Percentiles rank a stretch among this genome's conserved stretches.
These are phyloP conservation scores for Probaryconus sp. DNA, from an alignment of 1,140 invertebrate genomes.

Conservation along the genomic window DNA sequence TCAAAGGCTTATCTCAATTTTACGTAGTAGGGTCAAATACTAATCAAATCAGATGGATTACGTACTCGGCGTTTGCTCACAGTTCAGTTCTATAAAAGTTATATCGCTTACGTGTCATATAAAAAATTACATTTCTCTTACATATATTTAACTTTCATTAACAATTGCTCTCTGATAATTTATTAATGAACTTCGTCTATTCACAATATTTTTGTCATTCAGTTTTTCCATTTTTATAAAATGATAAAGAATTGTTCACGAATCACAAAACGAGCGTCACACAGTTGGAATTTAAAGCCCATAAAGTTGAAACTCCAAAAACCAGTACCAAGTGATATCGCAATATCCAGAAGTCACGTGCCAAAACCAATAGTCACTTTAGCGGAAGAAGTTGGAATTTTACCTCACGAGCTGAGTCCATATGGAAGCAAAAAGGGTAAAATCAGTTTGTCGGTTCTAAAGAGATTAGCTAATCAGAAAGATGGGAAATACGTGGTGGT, in stretches of 20 bases:
- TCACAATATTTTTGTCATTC: too few species aligned
- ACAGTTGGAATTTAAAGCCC: conserved; percentile 83
- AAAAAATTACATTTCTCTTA: too few species aligned
- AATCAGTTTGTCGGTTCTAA: conserved; percentile 83
- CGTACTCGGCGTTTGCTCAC: too few species aligned
- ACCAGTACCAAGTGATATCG: conserved; percentile 93
- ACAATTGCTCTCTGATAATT: too few species aligned
- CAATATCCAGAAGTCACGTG: conserved; percentile 90
- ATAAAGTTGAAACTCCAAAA: conserved; percentile 80
- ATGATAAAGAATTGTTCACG: conserved; percentile 1
- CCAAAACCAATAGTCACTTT: conserved; percentile 89
- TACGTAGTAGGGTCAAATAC: conserved; percentile 21
- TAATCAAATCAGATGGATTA: too few species aligned
- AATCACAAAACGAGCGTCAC: conserved; percentile 42
- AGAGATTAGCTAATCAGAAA: conserved; percentile 15
- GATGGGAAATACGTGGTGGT: conserved; percentile 96
- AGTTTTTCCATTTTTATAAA: too few species aligned
- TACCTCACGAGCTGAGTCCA: conserved; percentile 87
- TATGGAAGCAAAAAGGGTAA: conserved; percentile 98
- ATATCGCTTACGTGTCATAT: too few species aligned
- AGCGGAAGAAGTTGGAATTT: conserved; percentile 90
- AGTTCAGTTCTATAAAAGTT: too few species aligned
- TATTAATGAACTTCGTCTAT: too few species aligned
- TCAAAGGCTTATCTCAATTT: conserved; percentile 18
- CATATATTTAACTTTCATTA: too few species aligned